A percentile compares a stretch with the other conserved stretches of the same genome.
Evolutionary conservation across 2,888 invertebrate species (phyloP).

Genomic region (Aspidapion aeneum): DNA sequence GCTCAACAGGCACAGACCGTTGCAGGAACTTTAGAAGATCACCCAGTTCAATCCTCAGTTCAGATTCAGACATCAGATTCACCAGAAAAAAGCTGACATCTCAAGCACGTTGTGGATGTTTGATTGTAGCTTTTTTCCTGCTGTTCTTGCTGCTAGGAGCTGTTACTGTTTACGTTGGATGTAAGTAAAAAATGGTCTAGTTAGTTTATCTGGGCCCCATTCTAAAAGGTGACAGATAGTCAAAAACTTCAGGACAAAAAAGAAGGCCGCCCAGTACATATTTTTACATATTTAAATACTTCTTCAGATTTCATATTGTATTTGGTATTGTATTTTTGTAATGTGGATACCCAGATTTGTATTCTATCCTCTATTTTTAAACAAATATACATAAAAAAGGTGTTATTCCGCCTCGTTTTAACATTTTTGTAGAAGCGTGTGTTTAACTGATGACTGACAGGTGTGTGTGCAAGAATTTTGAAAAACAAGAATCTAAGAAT

Average conservation of each 20-base stretch:
- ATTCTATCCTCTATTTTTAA: too few relatives aligned
- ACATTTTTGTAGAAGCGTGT: not conserved
- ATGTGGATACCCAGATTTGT: too few relatives aligned
- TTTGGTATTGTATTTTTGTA: too few relatives aligned
- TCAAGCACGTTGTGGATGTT: constrained; percentile 84
- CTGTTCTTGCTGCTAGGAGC: constrained; percentile 72
- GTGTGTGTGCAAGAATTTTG: too few relatives aligned
- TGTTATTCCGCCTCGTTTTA: not conserved
- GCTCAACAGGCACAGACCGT: constrained; percentile 42
- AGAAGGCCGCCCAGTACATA: too few relatives aligned
- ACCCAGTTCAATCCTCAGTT: constrained; percentile 78
- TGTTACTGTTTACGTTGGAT: constrained; percentile 62
- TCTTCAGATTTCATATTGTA: too few relatives aligned
- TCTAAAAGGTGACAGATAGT: too few relatives aligned
- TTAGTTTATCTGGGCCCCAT: too few relatives aligned
- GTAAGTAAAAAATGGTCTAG: constrained; percentile 53
- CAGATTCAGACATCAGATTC: constrained; percentile 87
- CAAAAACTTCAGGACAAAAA: too few relatives aligned
- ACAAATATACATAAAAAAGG: too few relatives aligned
- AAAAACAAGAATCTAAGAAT: not conserved
- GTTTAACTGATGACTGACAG: not conserved
- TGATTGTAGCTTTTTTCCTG: constrained; percentile 78
- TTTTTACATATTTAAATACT: too few relatives aligned
- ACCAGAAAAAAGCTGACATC: constrained; percentile 80
- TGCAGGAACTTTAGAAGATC: constrained; percentile 54